Conservation (phyloP, 2,888 invertebrate species). For the Sepiola atlantica region DNA sequence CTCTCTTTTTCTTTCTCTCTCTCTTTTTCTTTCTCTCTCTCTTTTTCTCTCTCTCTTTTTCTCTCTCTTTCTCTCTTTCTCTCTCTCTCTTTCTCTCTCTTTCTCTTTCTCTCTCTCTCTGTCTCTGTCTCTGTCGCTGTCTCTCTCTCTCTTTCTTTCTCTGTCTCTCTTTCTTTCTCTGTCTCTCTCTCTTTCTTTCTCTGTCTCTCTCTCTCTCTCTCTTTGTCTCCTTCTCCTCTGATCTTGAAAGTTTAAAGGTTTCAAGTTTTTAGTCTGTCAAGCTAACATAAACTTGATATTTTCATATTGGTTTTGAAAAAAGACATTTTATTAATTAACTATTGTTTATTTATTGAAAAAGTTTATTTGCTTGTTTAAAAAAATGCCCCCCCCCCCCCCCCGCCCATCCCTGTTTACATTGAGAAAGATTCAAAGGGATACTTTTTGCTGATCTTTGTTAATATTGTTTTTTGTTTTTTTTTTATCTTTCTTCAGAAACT, state of each 20-base stretch:
- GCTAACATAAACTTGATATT: no score
- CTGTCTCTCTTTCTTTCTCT: neutral
- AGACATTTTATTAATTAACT: no score
- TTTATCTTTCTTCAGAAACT: neutral
- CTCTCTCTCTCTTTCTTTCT: neutral
- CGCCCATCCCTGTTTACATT: no score
- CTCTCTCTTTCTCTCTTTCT: neutral
- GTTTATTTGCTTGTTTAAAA: no score
- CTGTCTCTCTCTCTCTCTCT: neutral
- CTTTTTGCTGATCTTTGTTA: neutral
- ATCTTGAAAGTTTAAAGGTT: no score
- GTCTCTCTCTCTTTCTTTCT: neutral
- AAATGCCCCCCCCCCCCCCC: no score
- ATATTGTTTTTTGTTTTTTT: neutral
- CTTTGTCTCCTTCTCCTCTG: neutral
- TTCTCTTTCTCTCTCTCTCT: neutral
- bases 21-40: neutral
- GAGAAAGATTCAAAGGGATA: no score
- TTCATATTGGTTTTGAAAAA: no score
- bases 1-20: neutral
- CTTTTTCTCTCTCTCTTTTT: neutral
- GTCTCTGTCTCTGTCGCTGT: neutral
- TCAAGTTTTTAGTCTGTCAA: no score
- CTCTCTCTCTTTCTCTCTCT: neutral
- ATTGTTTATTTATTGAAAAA: no score